Percentiles rank a stretch among this genome's conserved stretches.
phyloP scores from a whole-genome alignment of 1,140 invertebrate species.

The Monochamus saltuarius region DNA sequence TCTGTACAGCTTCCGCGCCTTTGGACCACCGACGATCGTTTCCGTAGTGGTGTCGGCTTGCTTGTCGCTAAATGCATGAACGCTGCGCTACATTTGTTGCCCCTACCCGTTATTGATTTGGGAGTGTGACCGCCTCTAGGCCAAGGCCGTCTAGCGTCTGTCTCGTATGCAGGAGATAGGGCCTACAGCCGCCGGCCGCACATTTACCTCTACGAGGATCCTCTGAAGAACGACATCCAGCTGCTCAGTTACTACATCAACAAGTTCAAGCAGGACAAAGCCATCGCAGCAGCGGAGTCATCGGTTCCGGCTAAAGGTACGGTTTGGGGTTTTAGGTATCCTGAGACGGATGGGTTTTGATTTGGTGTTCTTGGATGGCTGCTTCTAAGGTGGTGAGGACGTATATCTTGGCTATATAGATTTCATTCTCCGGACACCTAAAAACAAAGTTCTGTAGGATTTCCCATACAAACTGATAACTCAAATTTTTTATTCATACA shows the following conservation, averaged over 20 bases:
- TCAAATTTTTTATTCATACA: no score
- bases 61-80: not conserved
- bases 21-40: not conserved
- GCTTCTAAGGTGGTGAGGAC: no score
- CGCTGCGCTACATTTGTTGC: no score
- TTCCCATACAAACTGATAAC: no score
- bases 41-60: not conserved
- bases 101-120: no score
- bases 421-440: no score
- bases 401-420: no score
- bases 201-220: constrained; percentile 62
- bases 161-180: constrained; percentile 75
- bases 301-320: constrained; percentile 34
- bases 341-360: no score
- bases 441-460: no score
- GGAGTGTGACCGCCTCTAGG: constrained; percentile 50
- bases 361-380: no score
- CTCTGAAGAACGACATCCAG: constrained; percentile 50
- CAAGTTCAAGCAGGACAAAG: constrained; percentile 49
- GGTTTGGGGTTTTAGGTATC: not conserved
- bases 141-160: constrained; percentile 72
- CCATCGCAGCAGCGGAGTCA: constrained; percentile 14
- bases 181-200: constrained; percentile 70
- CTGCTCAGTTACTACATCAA: constrained; percentile 52
- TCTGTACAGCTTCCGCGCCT: no score